Evolutionary conservation across 2,888 invertebrate genomes (phyloP), one percentile per base, ranked within the genome.

Genomic region (Tiliacea citrago): DNA sequence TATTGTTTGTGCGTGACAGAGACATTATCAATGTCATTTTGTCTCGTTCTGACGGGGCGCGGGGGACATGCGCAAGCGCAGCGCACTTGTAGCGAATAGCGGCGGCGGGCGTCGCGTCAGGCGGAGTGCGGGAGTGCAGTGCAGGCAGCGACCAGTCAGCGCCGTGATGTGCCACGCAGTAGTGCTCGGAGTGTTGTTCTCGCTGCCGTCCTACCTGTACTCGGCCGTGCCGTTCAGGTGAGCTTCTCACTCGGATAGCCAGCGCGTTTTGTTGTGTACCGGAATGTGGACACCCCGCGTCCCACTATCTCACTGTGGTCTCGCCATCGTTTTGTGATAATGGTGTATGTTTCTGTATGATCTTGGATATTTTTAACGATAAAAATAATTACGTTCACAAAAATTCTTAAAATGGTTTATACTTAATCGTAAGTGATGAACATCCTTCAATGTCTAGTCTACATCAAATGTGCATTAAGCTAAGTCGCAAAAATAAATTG

Each of bases 151-250:
- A 45, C 73, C 89, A 89, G 91, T 91, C 87, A 83, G 78, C 84
- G 85, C 72, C 92, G 93, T 86, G 87, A 95, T 95, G 95, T 95
- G 95, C 88, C 95, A 95, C 93, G 94, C 95, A 86, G 93, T 96
- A 86, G 95, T 95, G 71, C 94, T 96, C 87, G 95, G 95, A 73
- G 95, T 95, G 87, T 87, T 96, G 87, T 93, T 95, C 85, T 96
- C 96, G 85, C 90, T 96, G 89, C 95, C 95, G 76, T 95, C 95
- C 42, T 95, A 95, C 88, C 88, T 96, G 80, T 95, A 95, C 91
- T 93, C 96, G 86, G 94, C 94, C 77, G 94, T 94, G 77, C 95
- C 95, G 86, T 95, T 95, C 94, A 95, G 95, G 95, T 96, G 94
- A 95, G 94, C 90, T 72, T 88, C 49, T 68, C 73, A 61, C 57